Conservation (phyloP, 2,888 invertebrate species). For the Globia sparganii region DNA sequence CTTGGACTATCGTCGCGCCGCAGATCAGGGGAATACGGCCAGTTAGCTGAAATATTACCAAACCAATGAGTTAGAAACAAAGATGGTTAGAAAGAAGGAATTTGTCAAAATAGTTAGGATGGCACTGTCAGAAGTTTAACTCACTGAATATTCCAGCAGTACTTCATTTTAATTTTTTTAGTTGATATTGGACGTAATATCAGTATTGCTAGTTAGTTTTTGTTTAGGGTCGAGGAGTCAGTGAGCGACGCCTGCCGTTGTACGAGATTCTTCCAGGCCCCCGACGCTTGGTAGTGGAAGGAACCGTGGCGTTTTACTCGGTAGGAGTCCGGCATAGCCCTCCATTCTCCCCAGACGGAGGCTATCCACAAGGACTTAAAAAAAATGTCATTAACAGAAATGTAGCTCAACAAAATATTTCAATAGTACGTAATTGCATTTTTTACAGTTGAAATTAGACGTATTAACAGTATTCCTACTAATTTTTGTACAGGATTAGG, state of each 20-base stretch:
- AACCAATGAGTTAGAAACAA: background rate
- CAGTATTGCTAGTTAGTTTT: too few species aligned
- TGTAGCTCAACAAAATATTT: background rate
- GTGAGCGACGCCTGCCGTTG: background rate
- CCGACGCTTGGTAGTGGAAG: background rate
- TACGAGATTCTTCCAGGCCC: background rate
- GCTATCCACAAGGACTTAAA: background rate
- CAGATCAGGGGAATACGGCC: slow-evolving; percentile 92
- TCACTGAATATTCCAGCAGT: background rate
- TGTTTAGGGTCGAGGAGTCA: background rate
- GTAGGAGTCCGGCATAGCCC: too few species aligned
- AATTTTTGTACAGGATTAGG: background rate
- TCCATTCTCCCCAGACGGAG: background rate
- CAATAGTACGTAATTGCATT: background rate
- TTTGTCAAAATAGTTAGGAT: background rate
- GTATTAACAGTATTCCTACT: background rate
- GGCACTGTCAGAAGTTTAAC: background rate
- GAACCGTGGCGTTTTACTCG: background rate
- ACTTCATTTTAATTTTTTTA: background rate
- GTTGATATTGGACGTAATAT: background rate
- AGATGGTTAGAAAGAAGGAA: background rate
- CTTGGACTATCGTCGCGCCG: slow-evolving; percentile 89
- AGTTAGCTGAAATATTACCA: slow-evolving; percentile 83
- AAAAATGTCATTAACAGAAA: background rate
- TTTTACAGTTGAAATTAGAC: background rate